Evolutionary conservation across 2,113 vertebrate genomes (phyloP).

Genomic region (Stomatorhinus ivindoensis): DNA sequence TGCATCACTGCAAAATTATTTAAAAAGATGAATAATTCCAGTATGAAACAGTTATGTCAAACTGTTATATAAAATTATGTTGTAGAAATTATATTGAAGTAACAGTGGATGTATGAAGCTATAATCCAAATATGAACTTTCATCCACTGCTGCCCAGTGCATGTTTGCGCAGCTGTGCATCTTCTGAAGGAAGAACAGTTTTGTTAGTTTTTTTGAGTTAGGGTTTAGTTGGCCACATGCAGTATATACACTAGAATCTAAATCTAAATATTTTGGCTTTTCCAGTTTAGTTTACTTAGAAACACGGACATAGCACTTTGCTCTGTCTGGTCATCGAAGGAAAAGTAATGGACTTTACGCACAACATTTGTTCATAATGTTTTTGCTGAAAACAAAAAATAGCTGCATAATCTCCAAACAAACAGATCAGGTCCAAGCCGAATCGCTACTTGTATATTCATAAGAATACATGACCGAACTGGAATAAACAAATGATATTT

Average conservation of each 20-base stretch:
- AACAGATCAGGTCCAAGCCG: neutral
- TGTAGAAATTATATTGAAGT: neutral
- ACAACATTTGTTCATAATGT: neutral
- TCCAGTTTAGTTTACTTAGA: neutral
- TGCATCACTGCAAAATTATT: neutral
- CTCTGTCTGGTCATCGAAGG: neutral
- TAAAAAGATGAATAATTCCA: neutral
- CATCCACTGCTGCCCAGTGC: conserved; percentile 9
- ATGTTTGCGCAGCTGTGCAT: conserved; percentile 20
- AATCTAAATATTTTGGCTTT: neutral
- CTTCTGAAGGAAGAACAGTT: neutral
- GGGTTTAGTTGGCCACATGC: neutral
- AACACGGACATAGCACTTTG: neutral
- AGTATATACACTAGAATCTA: neutral
- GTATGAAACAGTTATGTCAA: neutral
- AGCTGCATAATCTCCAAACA: neutral
- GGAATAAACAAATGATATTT: neutral
- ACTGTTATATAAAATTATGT: neutral
- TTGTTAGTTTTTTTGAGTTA: neutral
- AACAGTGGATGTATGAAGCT: neutral
- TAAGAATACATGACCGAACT: neutral
- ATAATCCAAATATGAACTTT: neutral
- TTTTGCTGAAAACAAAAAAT: neutral
- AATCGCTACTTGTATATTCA: neutral
- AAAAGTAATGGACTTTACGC: neutral